Conservation (phyloP, 2,888 invertebrate genomes). For the Parnassius smintheus region DNA sequence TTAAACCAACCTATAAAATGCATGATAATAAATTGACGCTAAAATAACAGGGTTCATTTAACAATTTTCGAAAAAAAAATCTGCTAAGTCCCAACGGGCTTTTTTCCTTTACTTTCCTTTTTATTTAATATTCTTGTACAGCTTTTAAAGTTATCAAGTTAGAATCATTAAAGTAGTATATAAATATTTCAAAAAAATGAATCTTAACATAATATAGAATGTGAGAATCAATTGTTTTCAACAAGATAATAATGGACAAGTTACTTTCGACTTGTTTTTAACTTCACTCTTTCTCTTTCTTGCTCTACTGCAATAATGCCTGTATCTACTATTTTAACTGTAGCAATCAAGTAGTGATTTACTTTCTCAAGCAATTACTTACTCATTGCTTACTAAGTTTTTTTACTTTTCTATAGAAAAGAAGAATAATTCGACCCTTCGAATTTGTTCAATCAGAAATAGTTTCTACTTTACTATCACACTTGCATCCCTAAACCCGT, state of each 20-base stretch:
- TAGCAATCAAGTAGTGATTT: conserved; percentile 24
- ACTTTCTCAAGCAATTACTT: conserved; percentile 46
- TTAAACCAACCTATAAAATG: conserved; percentile 45
- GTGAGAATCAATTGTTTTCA: conserved; percentile 19
- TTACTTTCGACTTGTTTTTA: conserved; percentile 13
- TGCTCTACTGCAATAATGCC: conserved; percentile 21
- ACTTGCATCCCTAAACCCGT: conserved; percentile 75
- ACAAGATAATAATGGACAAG: conserved; percentile 20
- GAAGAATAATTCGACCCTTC: conserved; percentile 67
- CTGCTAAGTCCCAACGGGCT: conserved; percentile 4
- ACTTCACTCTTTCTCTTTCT: conserved; percentile 19
- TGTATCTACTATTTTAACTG: conserved; percentile 16
- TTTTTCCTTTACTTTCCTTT: conserved; percentile 15
- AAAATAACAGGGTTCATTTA: conserved; percentile 27
- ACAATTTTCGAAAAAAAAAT: conserved; percentile 11
- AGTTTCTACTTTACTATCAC: conserved; percentile 75
- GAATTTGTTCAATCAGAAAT: conserved; percentile 61
- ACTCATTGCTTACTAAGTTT: conserved; percentile 58
- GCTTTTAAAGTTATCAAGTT: conserved; percentile 23
- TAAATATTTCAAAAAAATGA: not conserved
- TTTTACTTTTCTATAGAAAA: conserved; percentile 70
- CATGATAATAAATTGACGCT: conserved; percentile 45
- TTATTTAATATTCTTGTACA: conserved; percentile 24
- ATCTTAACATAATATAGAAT: conserved; percentile 12
- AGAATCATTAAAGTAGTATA: conserved; percentile 14